Evolutionary conservation across 2,888 invertebrate species (phyloP).

Genomic region (Osmoderma eremita): DNA sequence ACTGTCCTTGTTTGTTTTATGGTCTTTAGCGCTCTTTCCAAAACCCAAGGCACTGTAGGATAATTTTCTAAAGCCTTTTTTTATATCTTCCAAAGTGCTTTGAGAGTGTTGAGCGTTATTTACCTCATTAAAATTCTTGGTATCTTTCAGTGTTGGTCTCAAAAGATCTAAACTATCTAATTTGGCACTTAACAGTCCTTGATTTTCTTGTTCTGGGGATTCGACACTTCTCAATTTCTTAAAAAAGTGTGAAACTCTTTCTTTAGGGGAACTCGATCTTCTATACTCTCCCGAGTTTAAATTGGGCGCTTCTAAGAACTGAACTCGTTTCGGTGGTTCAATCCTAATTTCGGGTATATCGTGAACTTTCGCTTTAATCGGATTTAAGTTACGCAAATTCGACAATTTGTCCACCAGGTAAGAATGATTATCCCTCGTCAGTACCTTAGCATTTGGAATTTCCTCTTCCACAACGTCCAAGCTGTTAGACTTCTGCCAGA

Average conservation of each 20-base stretch:
- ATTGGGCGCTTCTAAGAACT: conserved; percentile 37
- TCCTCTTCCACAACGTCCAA: conserved; percentile 46
- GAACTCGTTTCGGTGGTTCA: conserved; percentile 39
- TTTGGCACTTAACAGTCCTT: conserved; percentile 37
- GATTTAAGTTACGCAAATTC: conserved; percentile 36
- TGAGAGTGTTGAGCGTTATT: conserved; percentile 7
- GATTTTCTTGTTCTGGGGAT: conserved; percentile 28
- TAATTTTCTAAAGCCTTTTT: conserved; percentile 38
- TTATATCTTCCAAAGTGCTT: conserved; percentile 35
- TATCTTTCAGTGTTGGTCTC: conserved; percentile 18
- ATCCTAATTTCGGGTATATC: conserved; percentile 33
- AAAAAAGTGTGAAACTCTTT: conserved; percentile 39
- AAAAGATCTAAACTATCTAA: conserved; percentile 34
- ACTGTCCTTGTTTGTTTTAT: conserved; percentile 4
- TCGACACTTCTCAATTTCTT: conserved; percentile 23
- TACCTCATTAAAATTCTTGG: neutral
- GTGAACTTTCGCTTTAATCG: conserved; percentile 20
- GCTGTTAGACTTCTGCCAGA: conserved; percentile 48
- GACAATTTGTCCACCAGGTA: conserved; percentile 46
- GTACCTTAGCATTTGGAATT: conserved; percentile 5
- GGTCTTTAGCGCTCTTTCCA: conserved; percentile 26
- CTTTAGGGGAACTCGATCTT: conserved; percentile 39
- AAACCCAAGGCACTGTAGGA: conserved; percentile 41
- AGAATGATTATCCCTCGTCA: conserved; percentile 47
- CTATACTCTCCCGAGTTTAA: neutral